Conservation (phyloP, 2,888 invertebrate genomes). For the Mimumesa dahlbomi region DNA sequence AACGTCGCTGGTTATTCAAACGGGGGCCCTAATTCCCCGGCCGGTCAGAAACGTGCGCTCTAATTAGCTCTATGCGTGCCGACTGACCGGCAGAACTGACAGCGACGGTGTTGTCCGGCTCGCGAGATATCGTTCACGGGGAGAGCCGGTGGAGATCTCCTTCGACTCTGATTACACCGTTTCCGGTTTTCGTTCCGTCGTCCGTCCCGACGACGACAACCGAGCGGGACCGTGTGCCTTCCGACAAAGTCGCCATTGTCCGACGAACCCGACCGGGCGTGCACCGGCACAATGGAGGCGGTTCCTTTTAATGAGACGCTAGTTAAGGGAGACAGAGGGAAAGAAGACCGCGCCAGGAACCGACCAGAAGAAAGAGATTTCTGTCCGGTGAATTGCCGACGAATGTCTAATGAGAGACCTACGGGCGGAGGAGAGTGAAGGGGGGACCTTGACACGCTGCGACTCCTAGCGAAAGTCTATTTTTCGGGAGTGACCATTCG, state of each 20-base stretch:
- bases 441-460: no score
- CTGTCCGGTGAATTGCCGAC: constrained; percentile 16
- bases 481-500: no score
- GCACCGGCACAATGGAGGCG: constrained; percentile 70
- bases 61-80: no score
- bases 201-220: constrained; percentile 23
- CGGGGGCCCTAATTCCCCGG: no score
- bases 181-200: constrained; percentile 36
- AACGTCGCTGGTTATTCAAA: no score
- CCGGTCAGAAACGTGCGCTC: no score
- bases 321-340: constrained; percentile 58
- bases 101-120: no score
- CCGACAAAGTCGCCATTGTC: constrained; percentile 74
- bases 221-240: constrained; percentile 34
- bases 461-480: no score
- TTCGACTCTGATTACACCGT: constrained; percentile 47
- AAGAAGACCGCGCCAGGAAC: constrained; percentile 3
- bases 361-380: not conserved
- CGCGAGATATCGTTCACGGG: no score
- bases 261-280: constrained; percentile 58
- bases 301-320: constrained; percentile 72
- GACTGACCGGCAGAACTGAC: no score
- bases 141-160: constrained; percentile 20
- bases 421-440: constrained; percentile 31
- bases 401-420: no score